These are phyloP conservation scores for Julus scanicus DNA, from an alignment of 2,888 invertebrate species.

Conservation along the genomic window DNA sequence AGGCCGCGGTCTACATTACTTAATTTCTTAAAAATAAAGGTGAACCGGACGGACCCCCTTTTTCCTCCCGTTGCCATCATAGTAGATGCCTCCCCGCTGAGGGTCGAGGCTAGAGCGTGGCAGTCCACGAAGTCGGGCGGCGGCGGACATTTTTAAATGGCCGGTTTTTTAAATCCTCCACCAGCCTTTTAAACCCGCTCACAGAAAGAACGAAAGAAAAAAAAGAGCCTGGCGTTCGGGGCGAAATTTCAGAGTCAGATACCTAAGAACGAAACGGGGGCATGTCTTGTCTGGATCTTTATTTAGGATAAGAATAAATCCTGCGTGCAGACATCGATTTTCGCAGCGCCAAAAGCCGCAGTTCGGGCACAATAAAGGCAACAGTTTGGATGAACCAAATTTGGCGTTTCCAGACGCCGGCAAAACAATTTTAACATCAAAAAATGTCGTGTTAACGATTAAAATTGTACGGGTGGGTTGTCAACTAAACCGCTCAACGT, in stretches of 20 bases:
- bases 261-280: not conserved
- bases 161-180: not conserved
- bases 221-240: not conserved
- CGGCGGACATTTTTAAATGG: constrained; percentile 10
- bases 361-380: not conserved
- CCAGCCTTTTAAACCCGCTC: not conserved
- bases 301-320: not conserved
- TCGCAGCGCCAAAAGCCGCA: constrained; percentile 1
- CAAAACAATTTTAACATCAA: no score
- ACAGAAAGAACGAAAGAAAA: not conserved
- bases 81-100: no score
- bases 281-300: constrained; percentile 19
- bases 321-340: not conserved
- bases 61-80: not conserved
- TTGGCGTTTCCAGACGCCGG: no score
- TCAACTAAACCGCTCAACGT: no score
- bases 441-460: no score
- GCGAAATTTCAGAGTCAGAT: not conserved
- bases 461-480: no score
- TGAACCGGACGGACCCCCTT: not conserved
- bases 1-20: not conserved
- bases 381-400: not conserved
- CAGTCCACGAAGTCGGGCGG: not conserved
- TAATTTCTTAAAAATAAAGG: not conserved
- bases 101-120: no score